Conservation (phyloP, 2,113 vertebrate genomes). For the Ascaphus truei region DNA sequence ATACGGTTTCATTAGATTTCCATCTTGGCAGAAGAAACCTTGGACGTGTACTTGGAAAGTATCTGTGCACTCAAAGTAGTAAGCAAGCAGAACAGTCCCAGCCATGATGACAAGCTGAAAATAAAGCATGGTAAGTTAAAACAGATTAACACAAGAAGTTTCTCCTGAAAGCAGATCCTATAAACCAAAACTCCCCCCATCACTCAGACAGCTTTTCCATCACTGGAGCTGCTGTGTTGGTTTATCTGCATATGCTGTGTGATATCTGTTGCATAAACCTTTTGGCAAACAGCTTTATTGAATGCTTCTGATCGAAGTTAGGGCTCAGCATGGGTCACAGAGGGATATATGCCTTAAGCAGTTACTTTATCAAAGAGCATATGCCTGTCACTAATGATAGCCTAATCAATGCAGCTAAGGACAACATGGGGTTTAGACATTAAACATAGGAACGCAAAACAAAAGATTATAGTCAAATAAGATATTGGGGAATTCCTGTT, state of each 20-base stretch:
- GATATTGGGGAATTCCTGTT: too few species aligned
- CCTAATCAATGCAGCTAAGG: conserved; percentile 37
- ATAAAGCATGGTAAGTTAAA: conserved; percentile 70
- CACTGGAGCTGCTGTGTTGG: conserved; percentile 18
- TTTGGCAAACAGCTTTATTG: conserved; percentile 49
- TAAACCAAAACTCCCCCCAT: conserved; percentile 46
- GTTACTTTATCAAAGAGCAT: conserved; percentile 28
- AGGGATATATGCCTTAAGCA: conserved; percentile 28
- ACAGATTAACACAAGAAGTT: conserved; percentile 42
- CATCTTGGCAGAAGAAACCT: conserved; percentile 97
- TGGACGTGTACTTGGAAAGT: conserved; percentile 93
- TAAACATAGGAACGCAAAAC: too few species aligned
- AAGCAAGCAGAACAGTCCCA: conserved; percentile 90
- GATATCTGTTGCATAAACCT: conserved; percentile 62
- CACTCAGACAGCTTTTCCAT: conserved; percentile 39
- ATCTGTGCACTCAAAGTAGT: conserved; percentile 97
- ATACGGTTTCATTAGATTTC: conserved; percentile 95
- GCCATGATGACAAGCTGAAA: conserved; percentile 98
- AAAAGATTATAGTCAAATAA: too few species aligned
- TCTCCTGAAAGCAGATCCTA: conserved; percentile 44
- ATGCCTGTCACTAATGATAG: neutral
- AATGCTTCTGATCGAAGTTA: conserved; percentile 38
- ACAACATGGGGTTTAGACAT: rapidly evolving
- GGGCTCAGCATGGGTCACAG: neutral
- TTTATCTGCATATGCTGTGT: conserved; percentile 29